These are phyloP conservation scores for Polypedilum pembai DNA, from an alignment of 1,140 invertebrate species.

Conservation along the genomic window DNA sequence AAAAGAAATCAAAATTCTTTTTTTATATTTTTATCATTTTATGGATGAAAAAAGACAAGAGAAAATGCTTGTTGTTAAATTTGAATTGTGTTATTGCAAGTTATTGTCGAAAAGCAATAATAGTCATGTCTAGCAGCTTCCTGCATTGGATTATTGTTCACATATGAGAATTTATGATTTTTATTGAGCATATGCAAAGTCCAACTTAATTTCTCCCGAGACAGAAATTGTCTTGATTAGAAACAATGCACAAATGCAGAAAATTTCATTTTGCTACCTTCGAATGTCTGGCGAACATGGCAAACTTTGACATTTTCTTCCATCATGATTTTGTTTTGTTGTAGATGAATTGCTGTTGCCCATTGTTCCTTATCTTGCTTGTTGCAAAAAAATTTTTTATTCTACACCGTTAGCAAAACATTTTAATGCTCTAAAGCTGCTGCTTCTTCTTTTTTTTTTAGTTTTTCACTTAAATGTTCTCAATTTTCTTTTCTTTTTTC, in stretches of 20 bases:
- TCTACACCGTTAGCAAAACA: neutral
- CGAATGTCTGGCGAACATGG: constrained; percentile 18
- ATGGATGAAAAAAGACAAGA: too few relatives aligned
- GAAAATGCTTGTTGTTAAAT: neutral
- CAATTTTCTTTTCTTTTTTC: neutral
- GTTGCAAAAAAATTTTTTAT: neutral
- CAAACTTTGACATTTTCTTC: constrained; percentile 21
- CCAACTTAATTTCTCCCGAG: neutral
- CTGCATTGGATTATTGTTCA: too few relatives aligned
- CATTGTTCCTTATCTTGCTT: constrained; percentile 8
- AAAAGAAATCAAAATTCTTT: neutral
- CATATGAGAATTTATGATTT: too few relatives aligned
- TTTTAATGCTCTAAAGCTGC: neutral
- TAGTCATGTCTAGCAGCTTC: too few relatives aligned
- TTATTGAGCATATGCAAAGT: too few relatives aligned
- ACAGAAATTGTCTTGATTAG: neutral
- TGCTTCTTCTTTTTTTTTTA: neutral
- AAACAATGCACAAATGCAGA: neutral
- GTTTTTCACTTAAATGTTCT: neutral
- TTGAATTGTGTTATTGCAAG: neutral
- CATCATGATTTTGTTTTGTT: neutral
- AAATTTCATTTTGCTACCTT: constrained; percentile 10
- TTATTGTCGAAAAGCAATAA: neutral
- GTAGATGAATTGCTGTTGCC: neutral
- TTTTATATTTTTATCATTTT: neutral